Conservation (phyloP, 2,113 vertebrate species). For the Larimichthys crocea region DNA sequence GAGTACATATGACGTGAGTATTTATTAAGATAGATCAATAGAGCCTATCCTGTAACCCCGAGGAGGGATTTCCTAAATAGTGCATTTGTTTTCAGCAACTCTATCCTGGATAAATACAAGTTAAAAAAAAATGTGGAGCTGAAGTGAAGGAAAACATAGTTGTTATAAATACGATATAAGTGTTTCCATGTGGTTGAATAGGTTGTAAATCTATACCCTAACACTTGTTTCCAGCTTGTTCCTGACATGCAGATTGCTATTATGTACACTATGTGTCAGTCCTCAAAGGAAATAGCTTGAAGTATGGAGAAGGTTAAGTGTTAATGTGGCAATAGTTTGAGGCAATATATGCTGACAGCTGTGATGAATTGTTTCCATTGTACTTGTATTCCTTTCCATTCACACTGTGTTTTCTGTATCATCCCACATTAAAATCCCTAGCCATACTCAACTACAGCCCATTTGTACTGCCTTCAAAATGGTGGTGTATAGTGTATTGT, state of each 20-base stretch:
- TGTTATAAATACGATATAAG: constrained; percentile 9
- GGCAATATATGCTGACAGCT: constrained; percentile 64
- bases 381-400: constrained; percentile 32
- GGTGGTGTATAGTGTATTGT: neutral
- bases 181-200: constrained; percentile 29
- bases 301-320: constrained; percentile 63
- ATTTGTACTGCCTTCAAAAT: constrained; percentile 15
- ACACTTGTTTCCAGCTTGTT: constrained; percentile 33
- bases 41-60: neutral
- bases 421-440: constrained; percentile 38
- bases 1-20: neutral
- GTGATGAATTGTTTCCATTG: constrained; percentile 67
- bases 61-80: neutral
- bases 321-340: constrained; percentile 69
- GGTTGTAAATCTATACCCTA: neutral
- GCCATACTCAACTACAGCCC: constrained; percentile 1
- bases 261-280: constrained; percentile 22
- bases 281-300: constrained; percentile 59
- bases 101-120: neutral
- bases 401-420: constrained; percentile 17
- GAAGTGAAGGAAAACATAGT: neutral
- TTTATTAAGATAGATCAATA: neutral
- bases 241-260: constrained; percentile 43
- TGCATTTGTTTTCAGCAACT: neutral
- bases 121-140: neutral